Base-by-base conservation (phyloP, 1,140 invertebrate species). In the Hirudo medicinalis region DNA sequence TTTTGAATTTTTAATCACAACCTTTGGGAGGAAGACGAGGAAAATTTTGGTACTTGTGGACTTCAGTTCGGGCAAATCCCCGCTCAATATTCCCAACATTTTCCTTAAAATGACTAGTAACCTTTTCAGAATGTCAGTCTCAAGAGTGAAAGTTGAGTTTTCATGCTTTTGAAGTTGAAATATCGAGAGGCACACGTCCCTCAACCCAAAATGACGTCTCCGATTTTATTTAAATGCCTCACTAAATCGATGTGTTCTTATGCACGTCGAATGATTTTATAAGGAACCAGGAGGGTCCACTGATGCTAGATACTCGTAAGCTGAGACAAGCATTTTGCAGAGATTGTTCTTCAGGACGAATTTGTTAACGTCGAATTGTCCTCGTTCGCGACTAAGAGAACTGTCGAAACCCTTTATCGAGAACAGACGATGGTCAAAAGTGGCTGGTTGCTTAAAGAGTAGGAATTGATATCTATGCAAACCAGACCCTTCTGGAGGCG, bases 391-490 rank as follows among this genome's bases (percentile, higher is more conserved):
- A 19, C 11, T 32, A n/a, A 25, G 22, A 22, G 11, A 63, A 63
- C 11, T 20, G 11, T 63, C 20, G 22, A 49, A 49, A 49, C 17
- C 57, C 57, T 63, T 63, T 32, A 63, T 32, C 11, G 22, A 22
- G 29, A 63, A 63, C 57, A 49, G 43, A 49, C 57, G 22, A 63
- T 63, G 22, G 22, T 63, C 29, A 32, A 63, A 63, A 25, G 57
- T 63, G 57, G 6, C 3, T 63, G 57, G 57, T 32, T 63, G 57
- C 15, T 32, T n/a, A 32, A 63, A 63, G 57, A 63, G 57, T 6
- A 63, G 29, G 57, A 63, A 63, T 63, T 63, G 57, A 63, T 63
- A 63, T 32, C 57, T 63, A 15, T 63, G 57, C 57, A 63, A 20
- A 32, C 57, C 57, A 15, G 57, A 63, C 19, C 57, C 29, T 32